A percentile compares a stretch with the other conserved stretches of the same genome.
Evolutionary conservation across 2,113 vertebrate species (phyloP).

Genomic region (Lamprotornis superbus): DNA sequence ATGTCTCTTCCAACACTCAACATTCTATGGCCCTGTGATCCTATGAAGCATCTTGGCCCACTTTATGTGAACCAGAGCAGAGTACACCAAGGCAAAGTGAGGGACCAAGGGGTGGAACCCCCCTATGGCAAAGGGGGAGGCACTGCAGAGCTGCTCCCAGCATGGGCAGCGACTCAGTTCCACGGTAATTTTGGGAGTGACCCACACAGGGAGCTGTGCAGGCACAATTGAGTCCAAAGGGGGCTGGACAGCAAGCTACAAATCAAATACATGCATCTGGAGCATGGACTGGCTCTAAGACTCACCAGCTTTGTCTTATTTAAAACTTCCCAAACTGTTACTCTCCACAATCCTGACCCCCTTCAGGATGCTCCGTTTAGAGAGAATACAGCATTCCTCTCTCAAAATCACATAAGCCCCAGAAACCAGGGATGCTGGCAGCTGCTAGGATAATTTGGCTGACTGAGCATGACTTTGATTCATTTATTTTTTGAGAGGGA

Average conservation of each 20-base stretch:
- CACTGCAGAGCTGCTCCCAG: neutral
- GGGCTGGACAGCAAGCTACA: neutral
- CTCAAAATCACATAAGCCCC: neutral
- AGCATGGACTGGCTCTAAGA: neutral
- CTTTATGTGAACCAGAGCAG: neutral
- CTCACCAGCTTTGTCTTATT: neutral
- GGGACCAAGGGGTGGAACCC: neutral
- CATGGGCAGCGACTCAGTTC: fast-evolving
- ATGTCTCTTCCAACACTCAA: neutral
- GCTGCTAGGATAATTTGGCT: constrained; percentile 64
- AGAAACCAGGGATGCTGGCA: constrained; percentile 41
- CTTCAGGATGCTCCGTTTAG: neutral
- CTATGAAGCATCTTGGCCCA: neutral
- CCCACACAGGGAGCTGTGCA: neutral
- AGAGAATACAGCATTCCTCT: neutral
- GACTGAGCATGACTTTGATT: constrained; percentile 62
- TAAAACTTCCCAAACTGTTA: neutral
- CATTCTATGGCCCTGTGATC: neutral
- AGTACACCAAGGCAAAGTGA: fast-evolving
- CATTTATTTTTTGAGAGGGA: constrained; percentile 60
- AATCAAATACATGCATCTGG: neutral
- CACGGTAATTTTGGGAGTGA: neutral
- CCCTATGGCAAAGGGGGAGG: neutral
- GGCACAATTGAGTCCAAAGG: neutral
- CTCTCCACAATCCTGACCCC: neutral